phyloP scores from a whole-genome alignment of 2,113 vertebrate species.

The Odobenus rosmarus region DNA sequence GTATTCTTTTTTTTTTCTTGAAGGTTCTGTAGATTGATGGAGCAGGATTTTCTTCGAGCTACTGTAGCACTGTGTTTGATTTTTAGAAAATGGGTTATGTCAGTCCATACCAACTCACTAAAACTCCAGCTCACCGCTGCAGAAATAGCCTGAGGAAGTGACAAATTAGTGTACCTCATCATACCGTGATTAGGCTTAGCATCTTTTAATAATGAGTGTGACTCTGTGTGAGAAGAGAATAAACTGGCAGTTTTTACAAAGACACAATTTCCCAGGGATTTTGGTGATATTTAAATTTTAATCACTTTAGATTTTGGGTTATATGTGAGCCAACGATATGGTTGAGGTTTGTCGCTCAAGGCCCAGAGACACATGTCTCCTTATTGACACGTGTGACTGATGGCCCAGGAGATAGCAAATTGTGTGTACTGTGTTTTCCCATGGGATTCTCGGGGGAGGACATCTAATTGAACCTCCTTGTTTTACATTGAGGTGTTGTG shows the following conservation, averaged over 20 bases:
- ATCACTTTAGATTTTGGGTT: conserved; percentile 58
- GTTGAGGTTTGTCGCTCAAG: conserved; percentile 43
- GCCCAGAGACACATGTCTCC: not conserved
- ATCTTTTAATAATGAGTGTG: conserved; percentile 69
- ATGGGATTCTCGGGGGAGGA: not conserved
- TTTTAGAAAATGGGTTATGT: conserved; percentile 69
- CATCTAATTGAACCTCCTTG: not conserved
- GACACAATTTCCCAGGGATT: conserved; percentile 58
- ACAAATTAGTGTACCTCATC: conserved; percentile 66
- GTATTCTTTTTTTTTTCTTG: conserved; percentile 17
- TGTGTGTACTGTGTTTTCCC: not conserved
- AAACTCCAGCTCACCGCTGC: conserved; percentile 61
- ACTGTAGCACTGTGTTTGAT: conserved; percentile 45
- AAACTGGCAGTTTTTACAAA: conserved; percentile 70
- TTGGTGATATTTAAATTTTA: conserved; percentile 72
- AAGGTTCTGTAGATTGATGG: conserved; percentile 59
- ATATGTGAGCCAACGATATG: conserved; percentile 21
- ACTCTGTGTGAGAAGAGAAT: conserved; percentile 41
- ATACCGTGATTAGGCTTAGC: conserved; percentile 59
- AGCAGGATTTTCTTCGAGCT: conserved; percentile 53
- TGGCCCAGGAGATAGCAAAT: not conserved
- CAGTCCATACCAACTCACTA: conserved; percentile 35
- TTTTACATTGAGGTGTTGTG: not conserved
- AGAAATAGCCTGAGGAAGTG: conserved; percentile 71
- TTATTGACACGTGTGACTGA: not conserved